Conservation (phyloP, 2,113 vertebrate genomes). For the Trochalopteron elliotii region DNA sequence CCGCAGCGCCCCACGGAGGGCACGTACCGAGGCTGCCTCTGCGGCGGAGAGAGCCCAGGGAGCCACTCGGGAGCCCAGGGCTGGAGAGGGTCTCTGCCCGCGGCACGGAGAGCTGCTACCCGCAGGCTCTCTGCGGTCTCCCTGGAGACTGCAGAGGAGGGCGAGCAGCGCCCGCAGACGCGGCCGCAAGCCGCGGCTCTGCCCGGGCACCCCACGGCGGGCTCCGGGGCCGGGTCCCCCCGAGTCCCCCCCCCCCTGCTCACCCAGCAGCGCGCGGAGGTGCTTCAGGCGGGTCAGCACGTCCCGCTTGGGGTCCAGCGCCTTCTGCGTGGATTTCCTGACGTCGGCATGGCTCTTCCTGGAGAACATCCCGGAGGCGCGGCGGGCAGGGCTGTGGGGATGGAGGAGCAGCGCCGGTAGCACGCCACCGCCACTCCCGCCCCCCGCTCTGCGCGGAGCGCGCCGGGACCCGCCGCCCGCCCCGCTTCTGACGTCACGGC, state of each 20-base stretch:
- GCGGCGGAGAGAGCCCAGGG: not conserved
- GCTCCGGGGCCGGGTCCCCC: not conserved
- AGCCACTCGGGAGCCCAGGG: not conserved
- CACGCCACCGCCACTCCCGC: not conserved
- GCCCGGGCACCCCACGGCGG: not conserved
- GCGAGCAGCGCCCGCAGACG: not conserved
- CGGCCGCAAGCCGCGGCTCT: not conserved
- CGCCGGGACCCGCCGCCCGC: not conserved
- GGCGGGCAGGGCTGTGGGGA: too few species aligned
- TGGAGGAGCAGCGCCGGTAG: not conserved
- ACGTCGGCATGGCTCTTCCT: constrained; percentile 93
- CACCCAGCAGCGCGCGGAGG: constrained; percentile 92
- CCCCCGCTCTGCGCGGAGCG: not conserved
- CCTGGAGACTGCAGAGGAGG: not conserved
- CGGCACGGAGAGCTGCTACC: not conserved
- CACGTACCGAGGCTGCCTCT: not conserved
- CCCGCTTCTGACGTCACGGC: not conserved
- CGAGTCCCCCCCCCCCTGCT: constrained; percentile 53
- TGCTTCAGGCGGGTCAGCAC: constrained; percentile 92
- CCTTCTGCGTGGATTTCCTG: constrained; percentile 99
- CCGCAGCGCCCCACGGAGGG: not conserved
- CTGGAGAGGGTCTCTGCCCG: not conserved
- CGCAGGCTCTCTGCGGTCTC: not conserved
- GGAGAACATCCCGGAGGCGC: constrained; percentile 82
- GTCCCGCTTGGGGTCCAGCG: constrained; percentile 98